phyloP scores from a whole-genome alignment of 2,113 vertebrate species.

The Morone chrysops region DNA sequence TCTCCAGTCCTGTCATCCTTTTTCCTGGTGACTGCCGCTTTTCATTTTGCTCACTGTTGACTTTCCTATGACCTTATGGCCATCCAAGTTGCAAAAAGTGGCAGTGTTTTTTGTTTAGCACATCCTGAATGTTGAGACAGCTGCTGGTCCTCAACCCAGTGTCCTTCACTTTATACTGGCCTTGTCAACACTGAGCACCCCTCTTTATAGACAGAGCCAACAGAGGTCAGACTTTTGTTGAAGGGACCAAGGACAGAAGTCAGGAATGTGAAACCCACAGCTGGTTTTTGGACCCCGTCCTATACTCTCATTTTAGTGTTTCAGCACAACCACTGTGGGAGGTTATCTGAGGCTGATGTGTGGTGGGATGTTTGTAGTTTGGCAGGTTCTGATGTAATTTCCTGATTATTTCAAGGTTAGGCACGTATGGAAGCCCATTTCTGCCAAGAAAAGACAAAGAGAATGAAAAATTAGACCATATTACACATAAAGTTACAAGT shows the following conservation, averaged over 20 bases:
- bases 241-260: constrained; percentile 51
- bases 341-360: constrained; percentile 32
- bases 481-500: neutral
- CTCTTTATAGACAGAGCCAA: constrained; percentile 55
- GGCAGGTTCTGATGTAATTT: neutral
- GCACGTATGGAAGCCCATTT: neutral
- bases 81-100: constrained; percentile 33
- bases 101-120: constrained; percentile 44
- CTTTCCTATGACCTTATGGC: constrained; percentile 44
- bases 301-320: constrained; percentile 4
- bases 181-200: constrained; percentile 61
- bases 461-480: neutral
- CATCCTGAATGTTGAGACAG: constrained; percentile 80
- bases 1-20: neutral
- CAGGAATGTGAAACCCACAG: constrained; percentile 66
- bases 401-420: constrained; percentile 3
- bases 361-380: constrained; percentile 22
- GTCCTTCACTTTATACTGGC: constrained; percentile 49
- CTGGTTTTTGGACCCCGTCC: constrained; percentile 29
- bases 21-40: constrained; percentile 38
- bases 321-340: neutral
- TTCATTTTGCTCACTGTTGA: constrained; percentile 55
- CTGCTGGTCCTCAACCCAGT: constrained; percentile 68
- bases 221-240: constrained; percentile 70
- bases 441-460: neutral